Evolutionary conservation across 2,797 vertebrate genomes (phyloP), one percentile per base, ranked within the genome.

Genomic region (Steatocranus sp.): DNA sequence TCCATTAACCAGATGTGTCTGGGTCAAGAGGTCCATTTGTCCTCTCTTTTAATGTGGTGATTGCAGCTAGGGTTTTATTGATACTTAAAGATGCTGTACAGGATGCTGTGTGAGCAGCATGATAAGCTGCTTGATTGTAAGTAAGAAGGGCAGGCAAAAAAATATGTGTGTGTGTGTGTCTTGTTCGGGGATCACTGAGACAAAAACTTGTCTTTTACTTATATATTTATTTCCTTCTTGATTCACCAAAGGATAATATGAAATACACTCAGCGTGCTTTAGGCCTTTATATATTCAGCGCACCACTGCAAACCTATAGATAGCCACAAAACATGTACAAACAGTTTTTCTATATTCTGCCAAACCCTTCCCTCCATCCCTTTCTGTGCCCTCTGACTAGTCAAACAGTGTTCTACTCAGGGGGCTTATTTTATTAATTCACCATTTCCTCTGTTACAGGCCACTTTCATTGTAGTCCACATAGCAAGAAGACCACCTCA

Each of bases 401-500:
- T 85, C 75, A 80, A 90, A 86, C 78, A 81, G 70, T 51, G 76
- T 89, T 85, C 17, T 1, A 87, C 76, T 87, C 51, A 49, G 53
- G 58, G 79, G 83, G 80, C 89, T 91, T 87, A 87, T 91, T 94
- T 93, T 89, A 93, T 91, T 90, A 93, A 94, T 93, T 94, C 91
- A 91, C 91, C 68, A 85, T 93, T 94, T 91, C 82, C 90, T 93
- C 88, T 78, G 50, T 92, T 92, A 85, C 92, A 92, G 90, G 83
- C 86, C 79, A n/a, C 84, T 74, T 82, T 88, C 88, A 82, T 84
- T 88, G 85, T 85, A 79, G 81, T 89, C 88, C 89, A 90, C 84
- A 78, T 85, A 81, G 88, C 63, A 17, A 83, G 90, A 89, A 83
- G 94, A 94, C 95, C 94, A 95, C 95, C 95, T 92, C 87, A 91